Evolutionary conservation across 1,140 invertebrate species (phyloP).

Genomic region (Adoxophyes honmai): DNA sequence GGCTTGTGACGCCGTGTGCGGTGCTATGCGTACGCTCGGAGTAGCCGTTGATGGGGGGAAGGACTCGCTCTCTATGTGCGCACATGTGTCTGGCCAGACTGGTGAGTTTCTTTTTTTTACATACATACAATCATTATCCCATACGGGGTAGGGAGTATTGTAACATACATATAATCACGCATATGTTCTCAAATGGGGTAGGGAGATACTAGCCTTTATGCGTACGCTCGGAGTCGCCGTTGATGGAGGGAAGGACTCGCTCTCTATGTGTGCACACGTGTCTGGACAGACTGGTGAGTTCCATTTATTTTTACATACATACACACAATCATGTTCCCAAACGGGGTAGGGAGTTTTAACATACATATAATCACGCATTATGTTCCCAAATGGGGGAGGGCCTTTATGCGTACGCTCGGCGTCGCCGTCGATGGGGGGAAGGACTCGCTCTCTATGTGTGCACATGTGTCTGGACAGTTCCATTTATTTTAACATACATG

Average conservation of each 20-base stretch:
- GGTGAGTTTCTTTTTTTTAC: slow-evolving; percentile 37
- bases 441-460: slow-evolving; percentile 98
- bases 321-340: no score
- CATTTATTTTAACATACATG: no score
- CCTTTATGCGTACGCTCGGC: slow-evolving; percentile 90
- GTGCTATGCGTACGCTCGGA: slow-evolving; percentile 89
- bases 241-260: slow-evolving; percentile 98
- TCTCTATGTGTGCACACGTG: slow-evolving; percentile 97
- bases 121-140: no score
- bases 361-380: no score
- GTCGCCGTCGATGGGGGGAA: slow-evolving; percentile 98
- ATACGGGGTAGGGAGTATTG: no score
- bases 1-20: slow-evolving; percentile 93
- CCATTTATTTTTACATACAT: no score
- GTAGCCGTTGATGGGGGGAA: slow-evolving; percentile 98
- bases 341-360: no score
- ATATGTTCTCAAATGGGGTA: no score
- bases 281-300: slow-evolving; percentile 65
- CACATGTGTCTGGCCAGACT: slow-evolving; percentile 82
- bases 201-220: no score
- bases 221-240: slow-evolving; percentile 92
- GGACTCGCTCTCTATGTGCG: slow-evolving; percentile 98
- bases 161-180: no score
- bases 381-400: no score
- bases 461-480: slow-evolving; percentile 81